phyloP scores from a whole-genome alignment of 2,797 vertebrate species.

The Amblyopsis hoosieri region DNA sequence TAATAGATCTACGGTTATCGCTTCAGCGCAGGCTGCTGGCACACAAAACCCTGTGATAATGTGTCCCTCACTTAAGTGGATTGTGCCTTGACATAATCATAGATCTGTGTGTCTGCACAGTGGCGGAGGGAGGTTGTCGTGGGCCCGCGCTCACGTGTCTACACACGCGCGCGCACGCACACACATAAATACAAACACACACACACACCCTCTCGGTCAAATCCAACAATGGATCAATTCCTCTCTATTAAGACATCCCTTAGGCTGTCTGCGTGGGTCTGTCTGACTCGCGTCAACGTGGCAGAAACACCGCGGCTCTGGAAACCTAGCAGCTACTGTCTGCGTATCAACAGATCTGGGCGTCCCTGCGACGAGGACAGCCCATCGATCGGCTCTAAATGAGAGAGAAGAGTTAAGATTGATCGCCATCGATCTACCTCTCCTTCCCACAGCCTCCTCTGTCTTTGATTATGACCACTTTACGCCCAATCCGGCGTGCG shows the following conservation, averaged over 20 bases:
- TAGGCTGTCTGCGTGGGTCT: slow-evolving; percentile 38
- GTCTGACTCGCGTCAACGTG: slow-evolving; percentile 44
- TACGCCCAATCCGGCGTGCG: slow-evolving; percentile 58
- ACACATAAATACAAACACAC: background rate
- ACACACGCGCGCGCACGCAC: slow-evolving; percentile 13
- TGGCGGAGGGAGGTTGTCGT: slow-evolving; percentile 7
- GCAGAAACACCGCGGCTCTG: slow-evolving; percentile 35
- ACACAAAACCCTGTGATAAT: background rate
- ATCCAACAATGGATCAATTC: slow-evolving; percentile 42
- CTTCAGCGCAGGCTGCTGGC: background rate
- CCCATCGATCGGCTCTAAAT: slow-evolving; percentile 73
- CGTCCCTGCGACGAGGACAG: slow-evolving; percentile 69
- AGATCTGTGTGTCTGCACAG: slow-evolving; percentile 19
- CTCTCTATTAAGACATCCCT: slow-evolving; percentile 57
- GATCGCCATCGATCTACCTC: slow-evolving; percentile 66
- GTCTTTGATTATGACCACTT: slow-evolving; percentile 74
- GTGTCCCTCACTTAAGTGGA: background rate
- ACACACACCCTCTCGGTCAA: slow-evolving; percentile 3
- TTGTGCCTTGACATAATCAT: slow-evolving; percentile 23
- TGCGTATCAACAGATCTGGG: slow-evolving; percentile 53
- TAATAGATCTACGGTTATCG: slow-evolving; percentile 29
- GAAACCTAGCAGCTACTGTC: slow-evolving; percentile 35
- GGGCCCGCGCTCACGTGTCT: slow-evolving; percentile 2
- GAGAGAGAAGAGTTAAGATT: slow-evolving; percentile 71
- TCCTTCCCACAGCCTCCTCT: slow-evolving; percentile 53